Conservation (phyloP, 2,888 invertebrate genomes). For the Abscondita cerata region DNA sequence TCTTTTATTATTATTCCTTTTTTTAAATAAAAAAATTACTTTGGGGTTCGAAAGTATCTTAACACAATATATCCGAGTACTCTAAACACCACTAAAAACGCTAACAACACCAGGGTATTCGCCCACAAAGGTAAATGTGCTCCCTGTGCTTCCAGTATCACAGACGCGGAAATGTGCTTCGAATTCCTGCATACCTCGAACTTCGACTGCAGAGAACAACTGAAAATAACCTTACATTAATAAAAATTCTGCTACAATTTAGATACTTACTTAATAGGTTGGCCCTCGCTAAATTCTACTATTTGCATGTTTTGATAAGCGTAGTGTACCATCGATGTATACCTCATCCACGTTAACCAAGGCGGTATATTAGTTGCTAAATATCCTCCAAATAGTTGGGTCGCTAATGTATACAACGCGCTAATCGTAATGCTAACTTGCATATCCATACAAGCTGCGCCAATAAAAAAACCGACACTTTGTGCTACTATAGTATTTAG, state of each 20-base stretch:
- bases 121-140: slow-evolving; percentile 73
- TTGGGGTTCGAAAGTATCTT: slow-evolving; percentile 72
- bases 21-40: slow-evolving; percentile 54
- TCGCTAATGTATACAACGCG: slow-evolving; percentile 77
- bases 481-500: slow-evolving; percentile 78
- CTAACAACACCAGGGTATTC: slow-evolving; percentile 73
- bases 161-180: slow-evolving; percentile 69
- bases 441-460: slow-evolving; percentile 78
- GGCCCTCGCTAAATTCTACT: slow-evolving; percentile 75
- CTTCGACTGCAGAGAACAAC: slow-evolving; percentile 73
- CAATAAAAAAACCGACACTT: slow-evolving; percentile 81
- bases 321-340: slow-evolving; percentile 79
- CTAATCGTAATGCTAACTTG: slow-evolving; percentile 80
- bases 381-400: slow-evolving; percentile 79
- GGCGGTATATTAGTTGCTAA: slow-evolving; percentile 75
- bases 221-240: slow-evolving; percentile 48
- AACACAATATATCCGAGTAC: slow-evolving; percentile 75
- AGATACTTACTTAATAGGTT: slow-evolving; percentile 69
- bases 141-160: slow-evolving; percentile 72
- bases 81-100: slow-evolving; percentile 75
- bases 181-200: slow-evolving; percentile 67
- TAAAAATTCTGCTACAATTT: background rate
- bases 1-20: slow-evolving; percentile 10
- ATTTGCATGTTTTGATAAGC: slow-evolving; percentile 84
- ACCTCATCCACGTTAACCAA: slow-evolving; percentile 77